phyloP scores from a whole-genome alignment of 2,888 invertebrate species.

The Trissonchulus latispiculum region DNA sequence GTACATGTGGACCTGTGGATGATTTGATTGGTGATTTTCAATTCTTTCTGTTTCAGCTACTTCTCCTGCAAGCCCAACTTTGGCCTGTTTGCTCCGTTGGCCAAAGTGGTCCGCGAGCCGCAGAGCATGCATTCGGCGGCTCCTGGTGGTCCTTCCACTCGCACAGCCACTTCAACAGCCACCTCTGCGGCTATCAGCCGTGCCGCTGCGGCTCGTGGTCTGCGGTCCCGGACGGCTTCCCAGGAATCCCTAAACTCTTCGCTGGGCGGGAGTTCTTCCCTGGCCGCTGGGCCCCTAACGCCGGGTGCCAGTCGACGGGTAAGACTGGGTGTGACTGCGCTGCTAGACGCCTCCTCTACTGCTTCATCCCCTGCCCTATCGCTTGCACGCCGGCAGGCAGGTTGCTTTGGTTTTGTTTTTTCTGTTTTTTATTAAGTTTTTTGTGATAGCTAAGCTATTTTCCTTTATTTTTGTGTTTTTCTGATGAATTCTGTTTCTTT shows the following conservation, averaged over 20 bases:
- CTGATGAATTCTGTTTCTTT: too few relatives aligned
- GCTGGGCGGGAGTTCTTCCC: constrained; percentile 50
- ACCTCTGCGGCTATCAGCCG: constrained; percentile 11
- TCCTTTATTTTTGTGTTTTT: too few relatives aligned
- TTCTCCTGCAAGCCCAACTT: constrained; percentile 80
- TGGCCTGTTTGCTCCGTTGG: constrained; percentile 82
- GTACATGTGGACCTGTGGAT: too few relatives aligned
- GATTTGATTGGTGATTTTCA: too few relatives aligned
- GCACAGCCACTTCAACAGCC: constrained; percentile 1
- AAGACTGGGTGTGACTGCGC: constrained; percentile 63
- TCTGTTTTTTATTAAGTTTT: too few relatives aligned
- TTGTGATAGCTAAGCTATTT: too few relatives aligned
- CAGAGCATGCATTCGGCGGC: constrained; percentile 9
- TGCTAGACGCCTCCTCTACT: constrained; percentile 35
- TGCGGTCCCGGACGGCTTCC: constrained; percentile 1
- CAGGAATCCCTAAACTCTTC: constrained; percentile 70
- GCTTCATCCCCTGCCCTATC: too few relatives aligned
- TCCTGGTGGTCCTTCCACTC: neutral
- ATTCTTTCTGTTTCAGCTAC: constrained; percentile 60
- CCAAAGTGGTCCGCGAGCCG: constrained; percentile 59
- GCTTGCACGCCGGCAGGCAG: neutral
- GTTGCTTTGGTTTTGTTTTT: too few relatives aligned
- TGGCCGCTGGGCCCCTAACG: neutral
- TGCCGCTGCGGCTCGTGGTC: constrained; percentile 1
- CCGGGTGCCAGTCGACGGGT: constrained; percentile 54